Evolutionary conservation across 2,888 invertebrate genomes (phyloP), one percentile per base, ranked within the genome.

Genomic region (Dioctria linearis): DNA sequence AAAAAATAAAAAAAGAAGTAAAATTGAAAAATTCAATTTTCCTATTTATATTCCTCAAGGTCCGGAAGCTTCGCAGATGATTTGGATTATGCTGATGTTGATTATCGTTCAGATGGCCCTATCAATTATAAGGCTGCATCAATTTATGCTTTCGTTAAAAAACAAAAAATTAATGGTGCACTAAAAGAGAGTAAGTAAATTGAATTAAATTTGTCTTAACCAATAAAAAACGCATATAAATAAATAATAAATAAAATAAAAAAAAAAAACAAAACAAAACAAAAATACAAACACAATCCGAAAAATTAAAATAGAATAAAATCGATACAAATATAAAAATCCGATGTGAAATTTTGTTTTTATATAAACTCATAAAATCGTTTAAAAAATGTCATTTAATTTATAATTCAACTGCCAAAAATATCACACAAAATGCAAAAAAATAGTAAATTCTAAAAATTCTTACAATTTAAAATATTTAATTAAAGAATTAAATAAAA

Each of bases 61-160:
- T 89, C 93, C 83, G 93, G 94, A 66, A 85, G 84, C 82, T 88
- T 89, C 83, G 87, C 86, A 82, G 89, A 88, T 88, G 96, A 96
- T 90, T 91, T 96, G 89, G 95, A 95, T 86, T 96, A 96, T 89
- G 96, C 96, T 82, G 96, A 96, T 89, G 94, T 96, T 85, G 96
- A 96, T 89, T 93, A 95, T 89, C 93, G 94, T 87, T 95, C 95
- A 86, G 96, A 96, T 89, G 96, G 96, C 84, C 96, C 96, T 69
- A 96, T 96, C 88, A 95, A 96, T 90, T 96, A 96, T 90, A 96
- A 96, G 87, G 94, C 94, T 83, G 96, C 96, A 81, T 96, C 96
- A 54, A 92, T 96, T 85, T 93, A 94, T 89, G 94, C 94, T 82
- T 92, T 93, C 85, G 93, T 94, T 90, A 94, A 94, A 88, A 92